phyloP scores from a whole-genome alignment of 1,140 invertebrate species.

The Cydia amplana region DNA sequence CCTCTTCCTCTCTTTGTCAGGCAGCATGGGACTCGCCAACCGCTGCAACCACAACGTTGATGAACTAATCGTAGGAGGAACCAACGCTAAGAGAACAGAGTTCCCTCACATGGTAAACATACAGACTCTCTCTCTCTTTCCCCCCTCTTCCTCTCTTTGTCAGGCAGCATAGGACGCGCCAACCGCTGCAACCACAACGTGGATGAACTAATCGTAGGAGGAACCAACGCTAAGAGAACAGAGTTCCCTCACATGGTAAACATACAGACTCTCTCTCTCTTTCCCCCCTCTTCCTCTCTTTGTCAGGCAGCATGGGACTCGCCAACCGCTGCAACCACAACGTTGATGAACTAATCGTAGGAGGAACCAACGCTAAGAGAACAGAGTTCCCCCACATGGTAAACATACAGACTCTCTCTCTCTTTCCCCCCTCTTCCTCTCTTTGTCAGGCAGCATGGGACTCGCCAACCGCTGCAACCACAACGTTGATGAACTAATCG shows the following conservation, averaged over 20 bases:
- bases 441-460: too few species aligned
- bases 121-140: neutral
- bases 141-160: too few species aligned
- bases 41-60: conserved; percentile 45
- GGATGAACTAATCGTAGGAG: conserved; percentile 47
- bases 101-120: conserved; percentile 42
- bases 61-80: conserved; percentile 49
- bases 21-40: too few species aligned
- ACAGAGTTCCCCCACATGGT: conserved; percentile 47
- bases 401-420: neutral
- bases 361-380: conserved; percentile 38
- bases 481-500: conserved; percentile 44
- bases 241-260: conserved; percentile 47
- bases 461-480: too few species aligned
- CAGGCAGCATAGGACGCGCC: too few species aligned
- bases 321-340: too few species aligned
- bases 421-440: too few species aligned
- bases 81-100: conserved; percentile 37
- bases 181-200: conserved; percentile 47
- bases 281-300: too few species aligned
- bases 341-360: conserved; percentile 46
- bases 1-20: neutral
- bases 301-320: too few species aligned
- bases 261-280: neutral
- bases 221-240: conserved; percentile 34